A percentile compares a stretch with the other conserved stretches of the same genome.
These are phyloP conservation scores for Gymnothorax reevesii DNA, from an alignment of 2,797 vertebrate genomes.

Conservation along the genomic window DNA sequence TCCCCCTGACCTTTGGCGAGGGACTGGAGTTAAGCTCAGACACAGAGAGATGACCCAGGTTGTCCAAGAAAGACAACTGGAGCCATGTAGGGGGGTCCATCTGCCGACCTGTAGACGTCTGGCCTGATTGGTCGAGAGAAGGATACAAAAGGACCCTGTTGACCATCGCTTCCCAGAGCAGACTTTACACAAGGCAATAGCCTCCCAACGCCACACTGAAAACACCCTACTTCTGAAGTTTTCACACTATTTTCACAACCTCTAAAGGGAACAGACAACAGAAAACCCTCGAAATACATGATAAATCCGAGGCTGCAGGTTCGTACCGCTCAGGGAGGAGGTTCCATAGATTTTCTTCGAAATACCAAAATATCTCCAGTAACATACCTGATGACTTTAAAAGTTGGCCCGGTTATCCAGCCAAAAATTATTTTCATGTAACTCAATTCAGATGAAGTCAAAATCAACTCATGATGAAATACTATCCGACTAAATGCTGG, in stretches of 20 bases:
- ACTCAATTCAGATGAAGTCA: not conserved
- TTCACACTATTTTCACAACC: not conserved
- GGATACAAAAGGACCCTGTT: not conserved
- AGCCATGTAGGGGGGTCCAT: not conserved
- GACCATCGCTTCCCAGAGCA: too few relatives aligned
- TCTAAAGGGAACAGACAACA: not conserved
- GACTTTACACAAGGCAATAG: too few relatives aligned
- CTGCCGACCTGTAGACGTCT: not conserved
- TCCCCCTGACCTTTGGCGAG: not conserved
- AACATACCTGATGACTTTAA: not conserved
- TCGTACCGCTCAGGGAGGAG: not conserved
- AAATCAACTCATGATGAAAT: not conserved
- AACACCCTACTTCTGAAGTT: not conserved
- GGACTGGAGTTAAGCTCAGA: not conserved
- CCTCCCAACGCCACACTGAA: too few relatives aligned
- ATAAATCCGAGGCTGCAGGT: not conserved
- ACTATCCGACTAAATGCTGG: not conserved
- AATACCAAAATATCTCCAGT: not conserved
- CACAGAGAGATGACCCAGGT: not conserved
- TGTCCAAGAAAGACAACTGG: not conserved
- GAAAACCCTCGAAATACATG: not conserved
- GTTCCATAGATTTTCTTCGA: too few relatives aligned
- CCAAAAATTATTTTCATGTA: not conserved
- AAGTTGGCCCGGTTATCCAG: not conserved
- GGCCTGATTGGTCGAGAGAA: not conserved